phyloP scores from a whole-genome alignment of 30 jellyfish, hydroid and myxozoan genomes.

The Hydractinia echinata region DNA sequence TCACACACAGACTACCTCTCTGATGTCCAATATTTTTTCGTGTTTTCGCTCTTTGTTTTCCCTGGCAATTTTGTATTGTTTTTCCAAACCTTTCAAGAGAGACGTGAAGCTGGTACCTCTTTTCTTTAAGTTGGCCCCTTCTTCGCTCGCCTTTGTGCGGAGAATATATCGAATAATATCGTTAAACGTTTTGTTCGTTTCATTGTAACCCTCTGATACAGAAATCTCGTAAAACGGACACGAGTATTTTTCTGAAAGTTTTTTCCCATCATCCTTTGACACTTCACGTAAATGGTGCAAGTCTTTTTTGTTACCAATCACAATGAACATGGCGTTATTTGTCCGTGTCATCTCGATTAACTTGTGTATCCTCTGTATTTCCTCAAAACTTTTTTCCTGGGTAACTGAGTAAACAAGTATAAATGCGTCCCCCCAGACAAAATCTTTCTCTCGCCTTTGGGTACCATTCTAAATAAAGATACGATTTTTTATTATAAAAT shows the following conservation, averaged over 20 bases:
- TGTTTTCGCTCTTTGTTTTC: slow-evolving; percentile 5
- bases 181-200: slow-evolving; percentile 59
- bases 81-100: slow-evolving; percentile 65
- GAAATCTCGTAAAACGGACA: slow-evolving; percentile 69
- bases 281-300: slow-evolving; percentile 82
- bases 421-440: slow-evolving; percentile 64
- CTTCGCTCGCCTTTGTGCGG: slow-evolving; percentile 52
- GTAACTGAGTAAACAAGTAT: slow-evolving; percentile 68
- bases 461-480: slow-evolving; percentile 48
- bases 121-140: slow-evolving; percentile 65
- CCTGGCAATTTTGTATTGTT: slow-evolving; percentile 17
- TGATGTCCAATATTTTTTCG: background rate
- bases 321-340: slow-evolving; percentile 42
- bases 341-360: slow-evolving; percentile 45
- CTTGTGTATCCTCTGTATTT: slow-evolving; percentile 41
- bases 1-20: background rate
- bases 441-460: slow-evolving; percentile 63
- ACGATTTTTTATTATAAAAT: background rate
- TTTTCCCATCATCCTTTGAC: slow-evolving; percentile 69
- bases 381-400: slow-evolving; percentile 64
- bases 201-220: slow-evolving; percentile 83
- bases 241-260: slow-evolving; percentile 59
- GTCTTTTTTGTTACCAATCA: slow-evolving; percentile 80
- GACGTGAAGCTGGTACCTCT: slow-evolving; percentile 51
- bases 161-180: slow-evolving; percentile 55